Percentiles rank a stretch among this genome's conserved stretches.
These are phyloP conservation scores for Epirrhoe tristata DNA, from an alignment of 2,888 invertebrate genomes.

Conservation along the genomic window DNA sequence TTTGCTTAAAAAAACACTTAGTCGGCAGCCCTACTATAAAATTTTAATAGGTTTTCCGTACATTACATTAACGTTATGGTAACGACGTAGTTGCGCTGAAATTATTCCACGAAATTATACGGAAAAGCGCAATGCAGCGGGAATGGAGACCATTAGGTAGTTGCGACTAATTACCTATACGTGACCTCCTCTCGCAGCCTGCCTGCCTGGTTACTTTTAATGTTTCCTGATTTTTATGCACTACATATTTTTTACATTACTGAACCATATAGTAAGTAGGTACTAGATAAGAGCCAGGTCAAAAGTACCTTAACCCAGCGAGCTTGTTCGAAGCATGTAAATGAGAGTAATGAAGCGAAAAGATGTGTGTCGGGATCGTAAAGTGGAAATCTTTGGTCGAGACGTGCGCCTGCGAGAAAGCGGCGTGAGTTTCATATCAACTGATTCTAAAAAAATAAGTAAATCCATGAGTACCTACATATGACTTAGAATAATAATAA, in stretches of 20 bases:
- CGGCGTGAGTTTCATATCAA: too few species aligned
- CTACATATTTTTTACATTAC: neutral
- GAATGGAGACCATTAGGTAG: conserved; percentile 38
- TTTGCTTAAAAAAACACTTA: neutral
- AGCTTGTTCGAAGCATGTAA: too few species aligned
- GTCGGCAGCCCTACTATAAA: conserved; percentile 6
- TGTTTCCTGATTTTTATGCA: conserved; percentile 9
- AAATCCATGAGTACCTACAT: too few species aligned
- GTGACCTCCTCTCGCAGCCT: conserved; percentile 40
- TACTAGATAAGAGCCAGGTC: too few species aligned
- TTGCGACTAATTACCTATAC: conserved; percentile 44
- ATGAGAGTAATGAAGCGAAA: too few species aligned
- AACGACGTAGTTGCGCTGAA: conserved; percentile 36
- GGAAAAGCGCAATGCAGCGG: conserved; percentile 39
- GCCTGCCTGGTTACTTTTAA: conserved; percentile 29
- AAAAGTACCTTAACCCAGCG: too few species aligned
- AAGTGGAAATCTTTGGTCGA: too few species aligned
- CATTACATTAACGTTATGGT: conserved; percentile 34
- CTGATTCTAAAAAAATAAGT: too few species aligned
- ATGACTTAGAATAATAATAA: too few species aligned
- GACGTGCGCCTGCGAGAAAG: too few species aligned
- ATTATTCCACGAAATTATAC: conserved; percentile 36
- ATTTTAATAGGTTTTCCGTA: conserved; percentile 27
- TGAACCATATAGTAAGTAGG: neutral
- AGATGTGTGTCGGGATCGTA: too few species aligned